Evolutionary conservation across 2,113 vertebrate genomes (phyloP).

Genomic region (Castor canadensis): DNA sequence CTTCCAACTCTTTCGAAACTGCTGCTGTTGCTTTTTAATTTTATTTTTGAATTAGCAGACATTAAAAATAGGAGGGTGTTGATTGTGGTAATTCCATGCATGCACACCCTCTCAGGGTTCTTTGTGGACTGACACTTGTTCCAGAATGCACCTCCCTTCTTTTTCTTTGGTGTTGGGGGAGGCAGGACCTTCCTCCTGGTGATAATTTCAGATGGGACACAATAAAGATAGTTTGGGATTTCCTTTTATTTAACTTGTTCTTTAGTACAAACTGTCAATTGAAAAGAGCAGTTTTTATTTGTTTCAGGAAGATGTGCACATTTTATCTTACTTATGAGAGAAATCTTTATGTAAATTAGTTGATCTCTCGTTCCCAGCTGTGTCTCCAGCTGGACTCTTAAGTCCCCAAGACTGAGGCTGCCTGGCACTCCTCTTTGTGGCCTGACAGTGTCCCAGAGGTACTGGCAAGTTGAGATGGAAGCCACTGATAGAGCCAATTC

Average conservation of each 20-base stretch:
- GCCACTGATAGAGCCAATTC: fast-evolving
- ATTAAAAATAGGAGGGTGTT: no score
- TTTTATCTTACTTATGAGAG: background rate
- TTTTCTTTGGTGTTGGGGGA: background rate
- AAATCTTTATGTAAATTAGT: background rate
- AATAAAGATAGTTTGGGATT: background rate
- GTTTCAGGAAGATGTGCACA: background rate
- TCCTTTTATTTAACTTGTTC: background rate
- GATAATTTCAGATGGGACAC: background rate
- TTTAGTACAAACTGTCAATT: background rate
- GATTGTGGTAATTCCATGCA: no score
- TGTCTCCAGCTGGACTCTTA: background rate
- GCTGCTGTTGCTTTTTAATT: background rate
- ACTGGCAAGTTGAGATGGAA: background rate
- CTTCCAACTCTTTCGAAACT: fast-evolving
- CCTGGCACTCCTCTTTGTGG: no score
- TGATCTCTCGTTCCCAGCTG: background rate
- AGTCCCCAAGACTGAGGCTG: background rate
- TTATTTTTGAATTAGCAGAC: no score
- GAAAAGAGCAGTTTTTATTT: background rate
- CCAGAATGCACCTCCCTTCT: fast-evolving
- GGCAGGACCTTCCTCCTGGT: background rate
- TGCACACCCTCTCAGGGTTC: no score
- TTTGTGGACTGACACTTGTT: background rate
- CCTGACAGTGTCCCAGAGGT: background rate